phyloP scores from a whole-genome alignment of 2,888 invertebrate genomes.

The Choreutis nemorana region DNA sequence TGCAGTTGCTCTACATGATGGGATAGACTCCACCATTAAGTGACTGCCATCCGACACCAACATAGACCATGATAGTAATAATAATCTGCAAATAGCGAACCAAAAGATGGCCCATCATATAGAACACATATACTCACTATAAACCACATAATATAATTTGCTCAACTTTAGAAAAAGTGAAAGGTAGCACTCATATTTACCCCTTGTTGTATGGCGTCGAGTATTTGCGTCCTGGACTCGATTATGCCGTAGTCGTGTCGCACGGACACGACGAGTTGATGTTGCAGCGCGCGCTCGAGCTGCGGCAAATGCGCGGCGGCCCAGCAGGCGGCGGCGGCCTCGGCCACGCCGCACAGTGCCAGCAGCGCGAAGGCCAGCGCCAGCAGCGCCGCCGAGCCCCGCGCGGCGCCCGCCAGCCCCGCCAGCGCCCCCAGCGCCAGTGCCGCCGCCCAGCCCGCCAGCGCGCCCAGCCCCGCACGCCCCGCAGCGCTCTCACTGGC shows the following conservation, averaged over 20 bases:
- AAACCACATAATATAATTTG: too few relatives aligned
- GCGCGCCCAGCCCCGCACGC: slow-evolving; percentile 39
- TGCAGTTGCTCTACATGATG: too few relatives aligned
- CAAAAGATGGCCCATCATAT: too few relatives aligned
- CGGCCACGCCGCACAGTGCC: slow-evolving; percentile 40
- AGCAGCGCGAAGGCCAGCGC: slow-evolving; percentile 43
- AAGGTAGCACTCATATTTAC: slow-evolving; percentile 14
- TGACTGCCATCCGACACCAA: too few relatives aligned
- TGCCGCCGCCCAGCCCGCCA: slow-evolving; percentile 37
- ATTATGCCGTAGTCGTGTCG: slow-evolving; percentile 37
- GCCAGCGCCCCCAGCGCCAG: slow-evolving; percentile 33
- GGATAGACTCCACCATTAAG: too few relatives aligned
- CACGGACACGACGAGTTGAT: slow-evolving; percentile 28
- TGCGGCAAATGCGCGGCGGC: slow-evolving; percentile 43
- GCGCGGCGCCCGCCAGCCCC: slow-evolving; percentile 22
- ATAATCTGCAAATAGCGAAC: too few relatives aligned
- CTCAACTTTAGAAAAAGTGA: neutral
- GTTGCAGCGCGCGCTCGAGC: slow-evolving; percentile 29
- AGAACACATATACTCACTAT: too few relatives aligned
- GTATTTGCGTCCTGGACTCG: slow-evolving; percentile 31
- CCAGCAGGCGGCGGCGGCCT: slow-evolving; percentile 50
- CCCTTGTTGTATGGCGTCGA: slow-evolving; percentile 46
- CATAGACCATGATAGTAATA: too few relatives aligned
- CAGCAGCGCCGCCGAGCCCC: slow-evolving; percentile 34
- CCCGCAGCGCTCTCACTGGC: slow-evolving; percentile 31